phyloP scores from a whole-genome alignment of 2,113 vertebrate species.

The Rhabdomys dilectus region DNA sequence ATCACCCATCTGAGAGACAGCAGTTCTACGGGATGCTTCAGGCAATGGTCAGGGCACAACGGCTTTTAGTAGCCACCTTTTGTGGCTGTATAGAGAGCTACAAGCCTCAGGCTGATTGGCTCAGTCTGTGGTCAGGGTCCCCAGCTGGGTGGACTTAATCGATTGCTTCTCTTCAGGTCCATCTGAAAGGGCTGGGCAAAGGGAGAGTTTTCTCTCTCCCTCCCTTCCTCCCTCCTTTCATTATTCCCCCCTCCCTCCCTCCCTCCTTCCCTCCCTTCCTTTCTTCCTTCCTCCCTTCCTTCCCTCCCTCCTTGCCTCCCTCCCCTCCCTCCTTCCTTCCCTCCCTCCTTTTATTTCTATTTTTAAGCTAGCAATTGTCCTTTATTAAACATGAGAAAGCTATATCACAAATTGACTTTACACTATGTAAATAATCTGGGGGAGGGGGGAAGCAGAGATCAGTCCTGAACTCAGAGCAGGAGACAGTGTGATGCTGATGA shows the following conservation, averaged over 20 bases:
- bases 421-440: slow-evolving; percentile 31
- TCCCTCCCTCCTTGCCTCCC: neutral
- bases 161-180: neutral
- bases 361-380: slow-evolving; percentile 14
- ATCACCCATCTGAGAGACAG: neutral
- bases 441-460: neutral
- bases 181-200: neutral
- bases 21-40: neutral
- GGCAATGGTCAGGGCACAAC: neutral
- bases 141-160: neutral
- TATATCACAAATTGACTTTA: slow-evolving; percentile 41
- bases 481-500: slow-evolving; percentile 10
- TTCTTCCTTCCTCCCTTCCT: fast-evolving
- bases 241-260: neutral
- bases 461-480: slow-evolving; percentile 3
- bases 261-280: fast-evolving
- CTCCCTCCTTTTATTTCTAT: neutral
- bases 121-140: neutral
- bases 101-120: neutral
- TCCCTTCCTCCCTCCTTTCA: neutral
- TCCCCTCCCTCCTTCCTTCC: neutral
- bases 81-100: neutral
- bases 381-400: slow-evolving; percentile 58
- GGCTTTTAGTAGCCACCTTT: neutral
- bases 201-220: neutral